These are phyloP conservation scores for Myodes glareolus DNA, from an alignment of 2,113 vertebrate species.

Conservation along the genomic window DNA sequence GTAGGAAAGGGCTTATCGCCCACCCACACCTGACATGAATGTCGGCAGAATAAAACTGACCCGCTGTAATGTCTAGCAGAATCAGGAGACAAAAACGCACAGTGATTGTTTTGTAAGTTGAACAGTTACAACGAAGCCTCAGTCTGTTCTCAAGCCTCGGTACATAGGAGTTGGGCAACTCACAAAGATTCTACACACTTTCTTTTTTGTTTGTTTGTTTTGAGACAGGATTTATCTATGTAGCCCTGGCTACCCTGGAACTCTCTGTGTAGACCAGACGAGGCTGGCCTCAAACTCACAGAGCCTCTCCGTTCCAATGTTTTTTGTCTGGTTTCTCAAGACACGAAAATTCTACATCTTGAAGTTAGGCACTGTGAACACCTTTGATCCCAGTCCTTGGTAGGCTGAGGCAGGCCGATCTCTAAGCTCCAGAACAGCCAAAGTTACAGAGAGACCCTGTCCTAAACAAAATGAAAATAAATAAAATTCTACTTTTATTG, in stretches of 20 bases:
- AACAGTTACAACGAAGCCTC: constrained; percentile 37
- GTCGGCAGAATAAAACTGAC: background rate
- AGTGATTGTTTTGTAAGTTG: constrained; percentile 40
- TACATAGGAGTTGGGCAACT: background rate
- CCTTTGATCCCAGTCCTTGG: background rate
- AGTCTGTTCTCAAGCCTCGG: constrained; percentile 36
- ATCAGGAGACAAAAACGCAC: background rate
- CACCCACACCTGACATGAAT: constrained; percentile 24
- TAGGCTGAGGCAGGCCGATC: background rate
- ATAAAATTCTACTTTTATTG: background rate
- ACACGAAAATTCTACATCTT: background rate
- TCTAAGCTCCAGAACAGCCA: background rate
- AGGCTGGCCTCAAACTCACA: background rate
- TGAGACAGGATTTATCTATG: background rate
- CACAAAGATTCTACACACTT: background rate
- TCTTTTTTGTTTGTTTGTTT: background rate
- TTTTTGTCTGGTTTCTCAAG: background rate
- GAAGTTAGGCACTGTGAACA: background rate
- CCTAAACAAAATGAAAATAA: background rate
- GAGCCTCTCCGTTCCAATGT: background rate
- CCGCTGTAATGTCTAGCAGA: constrained; percentile 35
- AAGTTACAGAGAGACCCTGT: background rate
- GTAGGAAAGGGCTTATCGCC: constrained; percentile 42
- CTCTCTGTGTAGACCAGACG: background rate
- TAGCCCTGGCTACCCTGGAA: background rate